phyloP scores from a whole-genome alignment of 2,113 vertebrate species.

The Hassar affinis region DNA sequence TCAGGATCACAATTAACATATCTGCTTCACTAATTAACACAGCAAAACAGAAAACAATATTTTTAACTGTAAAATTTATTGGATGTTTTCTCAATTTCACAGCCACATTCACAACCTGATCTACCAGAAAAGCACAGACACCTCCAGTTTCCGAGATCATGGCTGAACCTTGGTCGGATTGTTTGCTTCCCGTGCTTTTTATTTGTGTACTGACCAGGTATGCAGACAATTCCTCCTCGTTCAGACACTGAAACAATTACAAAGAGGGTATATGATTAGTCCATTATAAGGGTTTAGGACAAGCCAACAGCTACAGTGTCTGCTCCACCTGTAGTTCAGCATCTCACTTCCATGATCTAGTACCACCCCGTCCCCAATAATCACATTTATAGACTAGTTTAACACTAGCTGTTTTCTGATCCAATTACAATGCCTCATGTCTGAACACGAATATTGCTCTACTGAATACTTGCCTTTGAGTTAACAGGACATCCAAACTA shows the following conservation, averaged over 20 bases:
- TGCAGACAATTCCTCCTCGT: neutral
- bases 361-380: too few relatives aligned
- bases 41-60: neutral
- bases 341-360: too few relatives aligned
- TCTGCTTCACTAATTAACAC: too few relatives aligned
- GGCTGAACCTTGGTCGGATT: neutral
- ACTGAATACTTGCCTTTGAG: neutral
- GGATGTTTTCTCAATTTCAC: neutral
- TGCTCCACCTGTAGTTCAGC: too few relatives aligned
- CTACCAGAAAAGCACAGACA: neutral
- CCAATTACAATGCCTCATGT: neutral
- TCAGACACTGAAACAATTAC: conserved; percentile 27
- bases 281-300: too few relatives aligned
- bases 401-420: too few relatives aligned
- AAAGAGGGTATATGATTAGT: neutral
- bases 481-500: neutral
- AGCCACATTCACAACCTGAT: neutral
- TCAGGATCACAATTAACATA: too few relatives aligned
- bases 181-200: neutral
- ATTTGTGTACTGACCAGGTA: neutral
- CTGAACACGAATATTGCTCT: too few relatives aligned
- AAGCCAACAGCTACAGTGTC: neutral
- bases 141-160: neutral
- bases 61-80: neutral
- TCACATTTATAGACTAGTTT: neutral